These are phyloP conservation scores for Doris montereyensis DNA, from an alignment of 2,888 invertebrate species.

Conservation along the genomic window DNA sequence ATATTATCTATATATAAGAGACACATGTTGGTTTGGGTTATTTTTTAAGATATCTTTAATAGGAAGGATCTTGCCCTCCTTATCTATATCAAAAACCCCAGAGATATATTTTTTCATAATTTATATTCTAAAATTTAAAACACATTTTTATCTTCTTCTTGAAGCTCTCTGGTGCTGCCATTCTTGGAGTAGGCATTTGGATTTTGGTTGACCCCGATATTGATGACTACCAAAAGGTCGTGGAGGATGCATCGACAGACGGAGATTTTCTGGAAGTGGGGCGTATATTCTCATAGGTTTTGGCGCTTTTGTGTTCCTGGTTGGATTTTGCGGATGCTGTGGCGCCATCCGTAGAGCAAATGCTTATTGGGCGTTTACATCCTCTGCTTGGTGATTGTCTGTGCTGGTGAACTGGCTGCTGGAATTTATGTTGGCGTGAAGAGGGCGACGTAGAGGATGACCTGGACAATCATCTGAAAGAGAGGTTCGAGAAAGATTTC, in stretches of 20 bases:
- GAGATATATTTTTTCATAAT: too few species aligned
- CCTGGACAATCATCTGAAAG: slow-evolving; percentile 51
- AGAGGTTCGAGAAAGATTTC: slow-evolving; percentile 50
- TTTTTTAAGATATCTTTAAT: too few species aligned
- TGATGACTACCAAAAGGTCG: slow-evolving; percentile 74
- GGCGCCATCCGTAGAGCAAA: slow-evolving; percentile 76
- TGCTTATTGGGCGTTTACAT: slow-evolving; percentile 74
- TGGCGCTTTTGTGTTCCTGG: slow-evolving; percentile 75
- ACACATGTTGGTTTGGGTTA: too few species aligned
- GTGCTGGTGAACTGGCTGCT: slow-evolving; percentile 66
- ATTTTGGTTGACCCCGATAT: slow-evolving; percentile 76
- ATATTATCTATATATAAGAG: too few species aligned
- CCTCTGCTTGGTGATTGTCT: slow-evolving; percentile 65
- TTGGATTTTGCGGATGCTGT: slow-evolving; percentile 78
- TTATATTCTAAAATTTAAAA: too few species aligned
- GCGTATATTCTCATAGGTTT: slow-evolving; percentile 76
- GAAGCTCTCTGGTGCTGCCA: slow-evolving; percentile 76
- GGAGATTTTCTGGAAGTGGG: slow-evolving; percentile 62
- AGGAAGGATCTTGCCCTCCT: too few species aligned
- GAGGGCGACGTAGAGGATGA: slow-evolving; percentile 59
- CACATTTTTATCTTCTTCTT: slow-evolving; percentile 46
- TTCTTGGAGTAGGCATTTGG: slow-evolving; percentile 76
- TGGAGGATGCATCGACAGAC: slow-evolving; percentile 70
- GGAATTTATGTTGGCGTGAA: slow-evolving; percentile 63
- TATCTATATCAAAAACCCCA: too few species aligned